Percentiles rank a stretch among this genome's conserved stretches.
These are phyloP conservation scores for Agrilus planipennis DNA, from an alignment of 1,140 invertebrate species.

Conservation along the genomic window DNA sequence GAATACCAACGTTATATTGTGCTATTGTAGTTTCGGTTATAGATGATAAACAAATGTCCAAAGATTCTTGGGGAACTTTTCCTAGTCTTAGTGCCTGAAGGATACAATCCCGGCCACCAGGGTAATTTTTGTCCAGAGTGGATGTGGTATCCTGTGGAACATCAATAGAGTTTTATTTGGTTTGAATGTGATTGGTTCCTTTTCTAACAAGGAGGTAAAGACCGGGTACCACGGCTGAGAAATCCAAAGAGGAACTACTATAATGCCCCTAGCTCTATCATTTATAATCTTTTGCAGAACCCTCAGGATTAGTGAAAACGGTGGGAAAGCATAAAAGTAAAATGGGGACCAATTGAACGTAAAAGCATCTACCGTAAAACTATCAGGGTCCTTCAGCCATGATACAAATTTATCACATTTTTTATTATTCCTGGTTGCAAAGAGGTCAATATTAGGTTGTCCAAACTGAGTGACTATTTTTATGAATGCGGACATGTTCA, in stretches of 20 bases:
- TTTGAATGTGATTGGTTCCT: constrained; percentile 7
- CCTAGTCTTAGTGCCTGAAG: no score
- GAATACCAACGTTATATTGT: no score
- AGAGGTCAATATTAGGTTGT: constrained; percentile 17
- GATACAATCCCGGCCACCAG: constrained; percentile 23
- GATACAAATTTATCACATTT: constrained; percentile 21
- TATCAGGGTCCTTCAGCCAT: constrained; percentile 18
- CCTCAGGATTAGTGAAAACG: constrained; percentile 17
- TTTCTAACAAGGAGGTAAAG: constrained; percentile 8
- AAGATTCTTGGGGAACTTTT: no score
- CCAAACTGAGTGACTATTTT: constrained; percentile 11
- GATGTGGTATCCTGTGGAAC: constrained; percentile 13
- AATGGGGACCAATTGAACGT: constrained; percentile 16
- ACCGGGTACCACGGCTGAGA: constrained; percentile 26
- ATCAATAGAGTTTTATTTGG: constrained; percentile 8
- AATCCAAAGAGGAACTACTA: constrained; percentile 28
- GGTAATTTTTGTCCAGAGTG: constrained; percentile 13
- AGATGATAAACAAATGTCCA: no score
- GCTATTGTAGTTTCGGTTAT: no score
- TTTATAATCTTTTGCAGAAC: constrained; percentile 18
- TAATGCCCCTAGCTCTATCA: constrained; percentile 18
- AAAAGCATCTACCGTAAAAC: constrained; percentile 20
- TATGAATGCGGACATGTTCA: constrained; percentile 4
- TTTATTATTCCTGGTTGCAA: constrained; percentile 18
- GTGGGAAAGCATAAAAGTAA: constrained; percentile 25